phyloP scores from a whole-genome alignment of 2,888 invertebrate species.

The Limnephilus auricula region DNA sequence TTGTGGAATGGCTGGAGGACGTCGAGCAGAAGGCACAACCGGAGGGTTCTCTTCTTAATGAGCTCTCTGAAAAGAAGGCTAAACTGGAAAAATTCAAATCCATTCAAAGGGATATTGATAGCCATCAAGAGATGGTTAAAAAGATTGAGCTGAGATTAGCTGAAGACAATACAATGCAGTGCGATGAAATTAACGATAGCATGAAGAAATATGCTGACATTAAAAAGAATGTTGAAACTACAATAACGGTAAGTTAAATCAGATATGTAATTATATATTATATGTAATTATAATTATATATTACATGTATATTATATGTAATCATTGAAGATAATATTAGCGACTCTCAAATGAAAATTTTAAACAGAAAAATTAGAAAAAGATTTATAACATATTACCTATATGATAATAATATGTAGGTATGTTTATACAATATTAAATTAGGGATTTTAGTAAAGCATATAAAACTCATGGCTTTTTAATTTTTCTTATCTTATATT shows the following conservation, averaged over 20 bases:
- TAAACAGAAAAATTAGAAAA: too few relatives aligned
- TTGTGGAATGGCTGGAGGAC: conserved; percentile 93
- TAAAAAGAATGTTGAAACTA: conserved; percentile 81
- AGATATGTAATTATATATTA: too few relatives aligned
- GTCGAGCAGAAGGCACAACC: conserved; percentile 89
- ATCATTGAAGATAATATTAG: too few relatives aligned
- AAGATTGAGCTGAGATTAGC: conserved; percentile 85
- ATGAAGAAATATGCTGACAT: conserved; percentile 85
- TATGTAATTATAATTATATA: too few relatives aligned
- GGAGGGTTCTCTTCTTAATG: conserved; percentile 86
- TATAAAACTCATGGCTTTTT: not conserved
- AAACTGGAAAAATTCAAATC: conserved; percentile 92
- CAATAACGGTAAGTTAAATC: conserved; percentile 79
- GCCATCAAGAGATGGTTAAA: conserved; percentile 87
- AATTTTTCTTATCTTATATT: conserved; percentile 13
- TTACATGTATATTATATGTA: too few relatives aligned
- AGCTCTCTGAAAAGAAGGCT: conserved; percentile 93
- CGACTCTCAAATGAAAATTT: too few relatives aligned
- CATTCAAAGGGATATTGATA: conserved; percentile 88
- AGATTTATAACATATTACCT: too few relatives aligned
- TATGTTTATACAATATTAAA: too few relatives aligned
- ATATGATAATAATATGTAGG: not conserved
- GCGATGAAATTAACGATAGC: conserved; percentile 83
- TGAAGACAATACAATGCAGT: conserved; percentile 83
- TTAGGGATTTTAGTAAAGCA: not conserved